Base-by-base conservation (phyloP, 2,113 vertebrate genomes). In the Carettochelys insculpta region DNA sequence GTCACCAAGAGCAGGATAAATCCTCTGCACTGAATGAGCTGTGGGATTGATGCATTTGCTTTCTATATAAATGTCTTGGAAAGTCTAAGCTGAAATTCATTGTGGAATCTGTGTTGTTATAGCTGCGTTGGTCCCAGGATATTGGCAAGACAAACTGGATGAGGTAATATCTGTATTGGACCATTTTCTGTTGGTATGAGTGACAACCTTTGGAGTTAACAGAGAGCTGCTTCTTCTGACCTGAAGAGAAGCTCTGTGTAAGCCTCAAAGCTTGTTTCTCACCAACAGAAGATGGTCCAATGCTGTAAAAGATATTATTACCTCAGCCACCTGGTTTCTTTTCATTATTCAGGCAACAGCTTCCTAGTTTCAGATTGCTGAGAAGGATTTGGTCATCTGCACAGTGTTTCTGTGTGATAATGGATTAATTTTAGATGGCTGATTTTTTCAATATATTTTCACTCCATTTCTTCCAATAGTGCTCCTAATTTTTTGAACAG, bases 401-500 rank as follows among this genome's bases (percentile, higher is more conserved):
- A 45, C 84, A 86, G 86, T 89, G 85, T 90, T 83, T 45, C 88
- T 94, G 90, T 93, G 86, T 87, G 90, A 86, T 94, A 90, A 95
- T 90, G 86, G 88, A 94, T 96, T 97, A 11, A 96, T 92, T 93
- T 96, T 94, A 96, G 83, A 94, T 93, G 96, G 27, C 7, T 82
- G 61, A 19, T 95, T 96, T 95, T 96, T 95, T 96, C 83, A 89
- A 20, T 2, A 13, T 88, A 80, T 85, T 82, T 93, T 20, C 17
- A 6, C 20, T 8, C 8, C 13, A 82, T 94, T 96, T 96, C 84
- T 95, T 95, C 94, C 94, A 85, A 92, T 48, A 51, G 61, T 92
- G 87, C 54, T 89, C 76, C 93, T 96, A 90, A 97, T 96, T 95
- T 95, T 94, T 97, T 97, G 95, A 94, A 85, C 96, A 95, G 94